Base-by-base conservation (phyloP, 2,888 invertebrate genomes). In the Mechanitis mazaeus region DNA sequence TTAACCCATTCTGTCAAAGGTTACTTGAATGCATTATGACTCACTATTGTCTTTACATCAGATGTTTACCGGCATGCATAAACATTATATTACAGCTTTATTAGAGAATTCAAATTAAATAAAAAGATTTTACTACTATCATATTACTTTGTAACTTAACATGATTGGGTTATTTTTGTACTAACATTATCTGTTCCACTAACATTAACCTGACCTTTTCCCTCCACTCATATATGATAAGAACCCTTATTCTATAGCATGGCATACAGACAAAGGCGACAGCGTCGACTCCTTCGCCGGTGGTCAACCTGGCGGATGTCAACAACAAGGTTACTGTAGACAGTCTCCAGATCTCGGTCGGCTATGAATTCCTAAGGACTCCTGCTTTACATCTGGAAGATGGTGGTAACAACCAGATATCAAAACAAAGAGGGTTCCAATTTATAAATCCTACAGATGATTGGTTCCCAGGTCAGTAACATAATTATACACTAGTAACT, bases 221-320 rank as follows among this genome's bases (percentile, higher is more conserved):
- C 80, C 75, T 75, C 79, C 77, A 66, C 70, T 72, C 72, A 69
- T 69, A 69, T 72, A 75, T 71, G 81, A 77, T 81, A 86, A 87
- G 88, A 83, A 71, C 79, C 68, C 78, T 78, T 87, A 87, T 76
- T 80, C 91, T 91, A 71, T 87, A 97, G 95, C 92, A 92, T 75
- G 94, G 94, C 72, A 95, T 98, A 75, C 91, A 93, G 77, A 95
- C 95, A 67, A 96, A 94, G 72, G 98, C 98, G 65, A 98, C 98
- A 2, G 91, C 92, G 70, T 98, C 98, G 56, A 92, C 94, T 28
- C 93, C 93, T 59, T 95, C 97, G 0, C 92, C 94, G 12, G 95
- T 98, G 61, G 94, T 94, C 71, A 98, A 98, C 87, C 88, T 99
- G 71, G 90, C 88, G 53, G 96, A 97, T 68, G 90, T 95, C 59